A percentile compares a stretch with the other conserved stretches of the same genome.
These are phyloP conservation scores for Acanthochromis polyacanthus DNA, from an alignment of 2,113 vertebrate genomes.

Conservation along the genomic window DNA sequence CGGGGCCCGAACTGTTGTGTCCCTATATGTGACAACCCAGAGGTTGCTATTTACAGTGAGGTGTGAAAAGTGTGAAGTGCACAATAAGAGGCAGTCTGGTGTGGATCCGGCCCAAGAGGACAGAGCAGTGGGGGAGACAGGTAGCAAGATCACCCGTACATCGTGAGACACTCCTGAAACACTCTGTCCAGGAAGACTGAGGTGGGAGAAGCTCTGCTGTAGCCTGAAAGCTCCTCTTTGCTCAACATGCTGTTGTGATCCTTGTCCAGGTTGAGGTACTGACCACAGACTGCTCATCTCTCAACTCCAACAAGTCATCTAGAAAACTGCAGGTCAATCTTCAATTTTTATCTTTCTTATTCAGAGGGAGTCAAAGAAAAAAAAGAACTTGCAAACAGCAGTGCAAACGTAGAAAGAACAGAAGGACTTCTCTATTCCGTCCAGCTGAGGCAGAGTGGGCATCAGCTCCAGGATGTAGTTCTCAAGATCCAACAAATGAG, in stretches of 20 bases:
- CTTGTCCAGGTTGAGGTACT: slow-evolving; percentile 98
- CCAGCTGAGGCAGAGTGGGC: slow-evolving; percentile 96
- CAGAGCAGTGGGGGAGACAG: no score
- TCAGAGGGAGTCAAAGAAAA: slow-evolving; percentile 89
- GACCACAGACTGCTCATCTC: slow-evolving; percentile 86
- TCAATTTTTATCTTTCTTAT: slow-evolving; percentile 99
- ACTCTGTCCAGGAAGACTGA: slow-evolving; percentile 95
- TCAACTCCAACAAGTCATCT: slow-evolving; percentile 93
- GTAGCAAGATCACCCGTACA: no score
- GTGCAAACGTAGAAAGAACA: slow-evolving; percentile 99
- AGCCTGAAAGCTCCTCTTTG: slow-evolving; percentile 98
- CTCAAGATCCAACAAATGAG: slow-evolving; percentile 91
- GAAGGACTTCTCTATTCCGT: slow-evolving; percentile 98
- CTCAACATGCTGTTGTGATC: slow-evolving; percentile 99
- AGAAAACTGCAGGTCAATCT: slow-evolving; percentile 98
- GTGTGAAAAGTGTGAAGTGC: no score
- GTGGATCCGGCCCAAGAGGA: no score
- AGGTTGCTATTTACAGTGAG: no score
- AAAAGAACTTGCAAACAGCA: slow-evolving; percentile 85
- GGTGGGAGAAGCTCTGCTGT: slow-evolving; percentile 96
- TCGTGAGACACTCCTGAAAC: slow-evolving; percentile 98
- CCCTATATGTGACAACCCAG: no score
- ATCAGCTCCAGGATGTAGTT: slow-evolving; percentile 99
- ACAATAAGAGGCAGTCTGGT: no score
- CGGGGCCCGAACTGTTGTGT: no score